These are phyloP conservation scores for Mellivora capensis DNA, from an alignment of 2,113 vertebrate genomes.

Conservation along the genomic window DNA sequence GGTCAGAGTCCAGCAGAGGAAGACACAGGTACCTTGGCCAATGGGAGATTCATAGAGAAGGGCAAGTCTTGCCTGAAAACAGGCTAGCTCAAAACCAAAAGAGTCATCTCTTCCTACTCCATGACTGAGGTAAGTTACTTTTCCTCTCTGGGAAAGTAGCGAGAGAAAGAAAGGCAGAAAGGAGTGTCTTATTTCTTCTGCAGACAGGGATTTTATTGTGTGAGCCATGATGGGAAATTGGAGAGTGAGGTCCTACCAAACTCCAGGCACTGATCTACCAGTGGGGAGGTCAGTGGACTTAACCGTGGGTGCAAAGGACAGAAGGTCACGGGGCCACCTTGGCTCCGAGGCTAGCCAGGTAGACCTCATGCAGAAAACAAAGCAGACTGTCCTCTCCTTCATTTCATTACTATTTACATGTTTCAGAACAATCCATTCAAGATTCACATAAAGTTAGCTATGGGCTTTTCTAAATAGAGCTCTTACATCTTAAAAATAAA, in stretches of 20 bases:
- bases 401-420: slow-evolving; percentile 65
- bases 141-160: not conserved
- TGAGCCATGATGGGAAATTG: not conserved
- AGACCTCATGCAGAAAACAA: not conserved
- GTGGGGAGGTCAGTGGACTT: not conserved
- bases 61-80: not conserved
- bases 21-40: not conserved
- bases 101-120: not conserved
- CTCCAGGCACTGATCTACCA: not conserved
- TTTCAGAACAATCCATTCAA: slow-evolving; percentile 78
- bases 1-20: not conserved
- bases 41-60: not conserved
- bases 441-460: slow-evolving; percentile 79
- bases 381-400: slow-evolving; percentile 55
- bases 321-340: not conserved
- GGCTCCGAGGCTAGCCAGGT: not conserved
- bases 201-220: not conserved
- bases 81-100: not conserved
- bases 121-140: not conserved
- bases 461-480: slow-evolving; percentile 83
- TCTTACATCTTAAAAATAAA: slow-evolving; percentile 85
- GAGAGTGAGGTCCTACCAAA: not conserved
- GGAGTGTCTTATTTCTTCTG: not conserved
- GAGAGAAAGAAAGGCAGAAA: not conserved
- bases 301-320: not conserved